Percentiles rank a stretch among this genome's conserved stretches.
Evolutionary conservation across 2,797 vertebrate genomes (phyloP).

Genomic region (Crenichthys baileyi): DNA sequence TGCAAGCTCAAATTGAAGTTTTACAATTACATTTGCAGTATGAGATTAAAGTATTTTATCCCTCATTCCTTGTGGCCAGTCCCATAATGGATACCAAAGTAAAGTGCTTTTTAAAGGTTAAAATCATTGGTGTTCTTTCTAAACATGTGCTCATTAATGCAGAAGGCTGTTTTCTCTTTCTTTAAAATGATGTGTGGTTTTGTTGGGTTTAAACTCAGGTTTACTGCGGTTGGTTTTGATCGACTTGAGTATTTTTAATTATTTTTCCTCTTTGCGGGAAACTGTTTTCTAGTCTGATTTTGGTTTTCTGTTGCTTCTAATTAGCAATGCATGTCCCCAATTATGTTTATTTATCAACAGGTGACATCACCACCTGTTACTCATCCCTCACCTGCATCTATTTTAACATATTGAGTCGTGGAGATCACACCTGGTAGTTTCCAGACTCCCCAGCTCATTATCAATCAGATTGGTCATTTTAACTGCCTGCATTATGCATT

Average conservation of each 20-base stretch:
- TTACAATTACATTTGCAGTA: constrained; percentile 23
- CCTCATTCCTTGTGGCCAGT: constrained; percentile 2
- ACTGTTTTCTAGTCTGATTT: not conserved
- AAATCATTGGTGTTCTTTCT: not conserved
- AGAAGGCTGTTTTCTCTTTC: not conserved
- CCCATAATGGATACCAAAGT: not conserved
- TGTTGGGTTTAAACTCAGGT: not conserved
- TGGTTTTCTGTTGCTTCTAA: not conserved
- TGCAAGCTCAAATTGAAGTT: constrained; percentile 28
- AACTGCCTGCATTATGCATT: too few relatives aligned
- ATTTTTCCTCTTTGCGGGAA: not conserved
- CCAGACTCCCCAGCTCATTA: not conserved
- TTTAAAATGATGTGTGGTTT: not conserved
- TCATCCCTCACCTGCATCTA: not conserved
- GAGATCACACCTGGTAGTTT: not conserved
- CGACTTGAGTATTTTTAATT: not conserved
- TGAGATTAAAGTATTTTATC: constrained; percentile 31
- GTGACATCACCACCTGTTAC: not conserved
- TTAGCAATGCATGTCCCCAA: not conserved
- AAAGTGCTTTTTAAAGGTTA: not conserved
- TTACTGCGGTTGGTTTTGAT: not conserved
- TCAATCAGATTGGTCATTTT: not conserved
- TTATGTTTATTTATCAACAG: not conserved
- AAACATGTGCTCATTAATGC: not conserved
- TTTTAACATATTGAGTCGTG: not conserved